Conservation (phyloP, 2,888 invertebrate species). For the Epinotia brunnichana region DNA sequence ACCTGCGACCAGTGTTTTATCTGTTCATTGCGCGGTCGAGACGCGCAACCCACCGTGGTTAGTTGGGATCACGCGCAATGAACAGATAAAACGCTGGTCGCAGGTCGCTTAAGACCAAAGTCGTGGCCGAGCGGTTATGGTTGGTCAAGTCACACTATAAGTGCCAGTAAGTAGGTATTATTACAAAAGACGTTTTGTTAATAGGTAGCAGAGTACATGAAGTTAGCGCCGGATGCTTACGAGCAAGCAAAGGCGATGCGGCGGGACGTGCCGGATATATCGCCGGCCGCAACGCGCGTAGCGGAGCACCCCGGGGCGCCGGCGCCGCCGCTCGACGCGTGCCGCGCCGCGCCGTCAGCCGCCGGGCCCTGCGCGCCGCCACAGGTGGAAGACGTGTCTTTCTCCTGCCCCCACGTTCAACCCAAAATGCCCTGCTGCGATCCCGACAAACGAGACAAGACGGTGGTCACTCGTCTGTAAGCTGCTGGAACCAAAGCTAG, state of each 20-base stretch:
- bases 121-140: too few relatives aligned
- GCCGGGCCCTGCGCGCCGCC: slow-evolving; percentile 58
- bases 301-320: slow-evolving; percentile 58
- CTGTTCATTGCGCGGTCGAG: too few relatives aligned
- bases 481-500: neutral
- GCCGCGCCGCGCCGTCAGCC: slow-evolving; percentile 59
- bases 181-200: neutral
- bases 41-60: too few relatives aligned
- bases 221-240: slow-evolving; percentile 67
- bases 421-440: slow-evolving; percentile 68
- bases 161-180: neutral
- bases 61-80: too few relatives aligned
- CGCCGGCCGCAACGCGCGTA: slow-evolving; percentile 67
- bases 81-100: too few relatives aligned
- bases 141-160: too few relatives aligned
- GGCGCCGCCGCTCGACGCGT: slow-evolving; percentile 57
- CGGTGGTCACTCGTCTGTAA: slow-evolving; percentile 21
- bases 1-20: too few relatives aligned
- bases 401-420: slow-evolving; percentile 68
- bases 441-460: slow-evolving; percentile 53
- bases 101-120: too few relatives aligned
- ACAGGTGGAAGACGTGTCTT: slow-evolving; percentile 72
- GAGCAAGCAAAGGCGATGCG: slow-evolving; percentile 69
- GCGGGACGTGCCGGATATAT: slow-evolving; percentile 67
- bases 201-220: slow-evolving; percentile 74